Evolutionary conservation across 2,888 invertebrate genomes (phyloP).

Genomic region (Unio pictorum): DNA sequence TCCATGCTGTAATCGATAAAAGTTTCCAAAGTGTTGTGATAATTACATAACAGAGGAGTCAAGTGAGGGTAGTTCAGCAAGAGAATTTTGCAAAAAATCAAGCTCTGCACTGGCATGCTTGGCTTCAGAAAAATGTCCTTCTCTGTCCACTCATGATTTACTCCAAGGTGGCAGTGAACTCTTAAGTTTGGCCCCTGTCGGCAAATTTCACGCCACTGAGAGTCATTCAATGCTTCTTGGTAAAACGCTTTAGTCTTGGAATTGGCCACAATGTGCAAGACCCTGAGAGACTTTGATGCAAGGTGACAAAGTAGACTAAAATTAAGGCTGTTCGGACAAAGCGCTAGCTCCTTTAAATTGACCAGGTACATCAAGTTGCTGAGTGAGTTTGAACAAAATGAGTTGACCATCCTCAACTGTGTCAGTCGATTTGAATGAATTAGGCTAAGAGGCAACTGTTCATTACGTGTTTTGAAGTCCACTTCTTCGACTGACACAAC

Average conservation of each 20-base stretch:
- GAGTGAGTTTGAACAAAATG: constrained; percentile 32
- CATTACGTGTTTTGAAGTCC: constrained; percentile 19
- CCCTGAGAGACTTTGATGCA: constrained; percentile 29
- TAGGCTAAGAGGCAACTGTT: constrained; percentile 34
- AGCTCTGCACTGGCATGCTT: constrained; percentile 33
- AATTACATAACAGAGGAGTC: constrained; percentile 16
- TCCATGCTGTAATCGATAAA: constrained; percentile 37
- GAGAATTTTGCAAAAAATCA: constrained; percentile 29
- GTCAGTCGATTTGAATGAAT: constrained; percentile 23
- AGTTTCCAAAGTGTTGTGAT: constrained; percentile 28
- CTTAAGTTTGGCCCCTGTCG: constrained; percentile 26
- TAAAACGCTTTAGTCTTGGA: constrained; percentile 32
- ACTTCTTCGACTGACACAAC: constrained; percentile 24
- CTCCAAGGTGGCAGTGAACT: constrained; percentile 35
- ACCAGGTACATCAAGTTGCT: constrained; percentile 43
- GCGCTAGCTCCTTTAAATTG: constrained; percentile 34
- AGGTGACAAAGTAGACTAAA: constrained; percentile 39
- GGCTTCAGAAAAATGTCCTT: constrained; percentile 37
- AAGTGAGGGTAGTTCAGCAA: constrained; percentile 25
- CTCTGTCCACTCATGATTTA: constrained; percentile 38
- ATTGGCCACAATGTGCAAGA: constrained; percentile 34
- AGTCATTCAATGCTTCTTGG: constrained; percentile 34
- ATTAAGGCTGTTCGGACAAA: constrained; percentile 36
- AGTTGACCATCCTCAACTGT: constrained; percentile 37
- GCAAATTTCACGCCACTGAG: constrained; percentile 38